These are phyloP conservation scores for Botia kubotai DNA, from an alignment of 2,797 vertebrate species.

Conservation along the genomic window DNA sequence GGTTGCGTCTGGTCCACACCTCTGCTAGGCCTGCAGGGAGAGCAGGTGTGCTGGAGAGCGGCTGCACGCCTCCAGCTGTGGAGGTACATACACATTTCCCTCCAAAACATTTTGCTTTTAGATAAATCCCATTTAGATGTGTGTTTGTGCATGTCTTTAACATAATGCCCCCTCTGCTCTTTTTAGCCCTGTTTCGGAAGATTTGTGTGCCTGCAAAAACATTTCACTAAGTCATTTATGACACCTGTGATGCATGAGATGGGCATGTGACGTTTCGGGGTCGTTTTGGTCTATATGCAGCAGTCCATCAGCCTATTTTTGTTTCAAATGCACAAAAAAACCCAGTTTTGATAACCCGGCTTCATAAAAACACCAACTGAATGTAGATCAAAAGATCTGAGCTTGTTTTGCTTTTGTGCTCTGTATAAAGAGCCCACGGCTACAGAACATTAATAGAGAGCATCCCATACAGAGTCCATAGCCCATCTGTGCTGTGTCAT, in stretches of 20 bases:
- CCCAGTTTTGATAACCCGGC: too few species aligned
- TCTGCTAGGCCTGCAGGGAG: constrained; percentile 13
- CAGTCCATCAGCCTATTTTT: too few species aligned
- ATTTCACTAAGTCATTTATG: too few species aligned
- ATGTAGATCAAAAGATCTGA: background rate
- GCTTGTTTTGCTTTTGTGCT: constrained; percentile 11
- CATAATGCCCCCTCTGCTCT: too few species aligned
- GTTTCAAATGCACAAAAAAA: too few species aligned
- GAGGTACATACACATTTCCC: background rate
- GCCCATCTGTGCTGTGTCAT: constrained; percentile 19
- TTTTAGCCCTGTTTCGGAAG: too few species aligned
- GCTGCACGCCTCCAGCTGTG: background rate
- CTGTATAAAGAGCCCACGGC: background rate
- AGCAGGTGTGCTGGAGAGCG: constrained; percentile 8
- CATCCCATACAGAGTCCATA: background rate
- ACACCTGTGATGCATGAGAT: too few species aligned
- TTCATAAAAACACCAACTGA: background rate
- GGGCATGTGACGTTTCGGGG: too few species aligned
- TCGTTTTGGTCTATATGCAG: too few species aligned
- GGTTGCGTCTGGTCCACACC: background rate
- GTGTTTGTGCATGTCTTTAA: too few species aligned
- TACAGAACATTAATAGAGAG: background rate
- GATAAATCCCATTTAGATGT: too few species aligned
- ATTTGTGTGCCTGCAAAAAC: too few species aligned
- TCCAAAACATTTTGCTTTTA: background rate